Conservation (phyloP, 2,113 vertebrate species). For the Thamnaconus septentrionalis region DNA sequence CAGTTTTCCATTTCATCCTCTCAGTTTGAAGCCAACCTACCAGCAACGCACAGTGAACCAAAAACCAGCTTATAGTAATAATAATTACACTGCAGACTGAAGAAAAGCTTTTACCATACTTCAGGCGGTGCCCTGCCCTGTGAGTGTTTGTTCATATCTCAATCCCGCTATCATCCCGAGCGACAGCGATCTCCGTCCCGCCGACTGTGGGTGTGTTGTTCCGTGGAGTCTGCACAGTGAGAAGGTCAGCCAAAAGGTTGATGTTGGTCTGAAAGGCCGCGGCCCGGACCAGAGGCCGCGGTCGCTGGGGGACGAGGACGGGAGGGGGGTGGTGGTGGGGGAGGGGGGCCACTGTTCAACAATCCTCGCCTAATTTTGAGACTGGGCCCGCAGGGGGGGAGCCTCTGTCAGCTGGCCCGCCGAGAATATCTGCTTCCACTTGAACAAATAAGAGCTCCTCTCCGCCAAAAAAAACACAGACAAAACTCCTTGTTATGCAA, state of each 20-base stretch:
- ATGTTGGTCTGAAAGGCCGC: conserved; percentile 44
- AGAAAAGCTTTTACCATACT: no score
- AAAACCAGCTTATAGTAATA: no score
- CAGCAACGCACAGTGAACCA: no score
- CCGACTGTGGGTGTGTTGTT: no score
- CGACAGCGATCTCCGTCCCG: neutral
- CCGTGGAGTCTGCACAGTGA: conserved; percentile 31
- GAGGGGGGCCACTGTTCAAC: conserved; percentile 39
- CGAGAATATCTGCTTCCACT: conserved; percentile 59
- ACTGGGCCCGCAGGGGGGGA: conserved; percentile 48
- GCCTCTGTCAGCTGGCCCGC: conserved; percentile 55
- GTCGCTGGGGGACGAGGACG: conserved; percentile 1
- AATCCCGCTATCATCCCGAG: conserved; percentile 7
- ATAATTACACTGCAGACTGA: no score
- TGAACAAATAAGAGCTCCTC: conserved; percentile 33
- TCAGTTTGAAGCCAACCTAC: no score
- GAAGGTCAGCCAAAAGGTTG: conserved; percentile 49
- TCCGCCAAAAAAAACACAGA: conserved; percentile 29
- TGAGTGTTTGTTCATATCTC: neutral
- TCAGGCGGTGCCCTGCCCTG: no score
- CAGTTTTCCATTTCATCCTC: no score
- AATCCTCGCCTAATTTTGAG: conserved; percentile 43
- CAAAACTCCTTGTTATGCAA: conserved; percentile 27
- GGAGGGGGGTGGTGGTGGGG: no score
- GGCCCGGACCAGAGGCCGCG: conserved; percentile 14